phyloP scores from a whole-genome alignment of 2,113 vertebrate species.

The Sphaerodactylus townsendi region DNA sequence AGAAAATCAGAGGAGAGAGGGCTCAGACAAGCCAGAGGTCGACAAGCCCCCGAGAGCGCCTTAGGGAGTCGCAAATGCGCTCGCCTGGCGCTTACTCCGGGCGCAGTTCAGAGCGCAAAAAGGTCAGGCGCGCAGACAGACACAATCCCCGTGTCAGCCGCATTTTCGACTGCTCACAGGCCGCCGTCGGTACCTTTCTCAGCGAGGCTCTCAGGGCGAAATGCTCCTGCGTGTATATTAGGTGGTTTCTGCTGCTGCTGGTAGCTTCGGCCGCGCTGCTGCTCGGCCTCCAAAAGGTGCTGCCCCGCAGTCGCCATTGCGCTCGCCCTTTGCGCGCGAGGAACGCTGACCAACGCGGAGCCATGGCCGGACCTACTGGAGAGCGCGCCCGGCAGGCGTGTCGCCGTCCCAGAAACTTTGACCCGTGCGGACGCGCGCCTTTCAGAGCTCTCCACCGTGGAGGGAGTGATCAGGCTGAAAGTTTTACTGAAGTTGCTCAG shows the following conservation, averaged over 20 bases:
- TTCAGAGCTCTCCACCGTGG: too few relatives aligned
- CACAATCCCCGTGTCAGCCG: background rate
- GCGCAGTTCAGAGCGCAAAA: background rate
- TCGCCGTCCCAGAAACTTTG: too few relatives aligned
- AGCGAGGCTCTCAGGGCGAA: conserved; percentile 71
- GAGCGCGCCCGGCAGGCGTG: background rate
- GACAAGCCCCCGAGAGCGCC: too few relatives aligned
- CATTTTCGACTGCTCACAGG: background rate
- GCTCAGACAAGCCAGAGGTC: too few relatives aligned
- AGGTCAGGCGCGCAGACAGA: background rate
- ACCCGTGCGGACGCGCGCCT: too few relatives aligned
- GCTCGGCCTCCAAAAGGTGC: background rate
- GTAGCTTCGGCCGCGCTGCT: background rate
- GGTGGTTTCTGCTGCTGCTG: conserved; percentile 26
- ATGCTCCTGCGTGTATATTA: conserved; percentile 68
- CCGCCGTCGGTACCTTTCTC: conserved; percentile 71
- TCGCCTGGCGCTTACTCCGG: too few relatives aligned
- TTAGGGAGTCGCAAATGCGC: too few relatives aligned
- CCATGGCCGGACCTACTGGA: background rate
- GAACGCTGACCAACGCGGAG: too few relatives aligned
- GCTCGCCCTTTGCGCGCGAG: background rate
- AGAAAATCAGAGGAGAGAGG: too few relatives aligned
- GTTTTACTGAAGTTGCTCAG: too few relatives aligned
- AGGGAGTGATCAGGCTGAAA: too few relatives aligned
- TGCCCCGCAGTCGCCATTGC: background rate